These are phyloP conservation scores for Spea bombifrons DNA, from an alignment of 2,113 vertebrate genomes.

Conservation along the genomic window DNA sequence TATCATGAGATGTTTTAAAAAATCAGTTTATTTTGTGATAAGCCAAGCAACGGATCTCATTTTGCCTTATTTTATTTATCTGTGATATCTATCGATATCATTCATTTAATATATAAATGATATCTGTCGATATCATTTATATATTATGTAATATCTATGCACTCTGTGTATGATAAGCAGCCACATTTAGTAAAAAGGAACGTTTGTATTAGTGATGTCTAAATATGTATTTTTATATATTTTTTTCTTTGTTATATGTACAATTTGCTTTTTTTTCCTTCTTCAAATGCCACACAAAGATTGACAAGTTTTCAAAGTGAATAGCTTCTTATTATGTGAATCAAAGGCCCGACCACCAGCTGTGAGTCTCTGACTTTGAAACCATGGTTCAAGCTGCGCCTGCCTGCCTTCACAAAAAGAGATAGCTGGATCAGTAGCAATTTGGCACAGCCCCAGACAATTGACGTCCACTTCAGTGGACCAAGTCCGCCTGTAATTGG, in stretches of 20 bases:
- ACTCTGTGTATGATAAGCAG: no score
- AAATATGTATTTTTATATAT: neutral
- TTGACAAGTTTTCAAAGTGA: conserved; percentile 16
- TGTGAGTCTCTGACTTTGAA: conserved; percentile 37
- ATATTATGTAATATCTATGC: no score
- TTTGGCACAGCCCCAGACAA: conserved; percentile 45
- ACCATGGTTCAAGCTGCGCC: conserved; percentile 3
- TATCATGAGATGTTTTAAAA: no score
- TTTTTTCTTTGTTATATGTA: neutral
- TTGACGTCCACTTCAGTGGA: conserved; percentile 34
- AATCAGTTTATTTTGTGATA: no score
- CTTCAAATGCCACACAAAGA: conserved; percentile 16
- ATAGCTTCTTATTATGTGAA: conserved; percentile 18
- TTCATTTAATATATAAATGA: no score
- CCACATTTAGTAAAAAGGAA: no score
- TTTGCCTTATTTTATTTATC: no score
- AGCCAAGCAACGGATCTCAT: no score
- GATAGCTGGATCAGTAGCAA: conserved; percentile 38
- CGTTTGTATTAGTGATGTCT: no score
- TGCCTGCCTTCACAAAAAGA: conserved; percentile 31
- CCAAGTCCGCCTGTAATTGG: conserved; percentile 28
- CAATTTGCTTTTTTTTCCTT: neutral
- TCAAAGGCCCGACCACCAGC: conserved; percentile 32
- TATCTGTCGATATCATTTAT: no score
- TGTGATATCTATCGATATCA: no score